Base-by-base conservation (phyloP, 2,888 invertebrate genomes). In the Tortrix viridana region DNA sequence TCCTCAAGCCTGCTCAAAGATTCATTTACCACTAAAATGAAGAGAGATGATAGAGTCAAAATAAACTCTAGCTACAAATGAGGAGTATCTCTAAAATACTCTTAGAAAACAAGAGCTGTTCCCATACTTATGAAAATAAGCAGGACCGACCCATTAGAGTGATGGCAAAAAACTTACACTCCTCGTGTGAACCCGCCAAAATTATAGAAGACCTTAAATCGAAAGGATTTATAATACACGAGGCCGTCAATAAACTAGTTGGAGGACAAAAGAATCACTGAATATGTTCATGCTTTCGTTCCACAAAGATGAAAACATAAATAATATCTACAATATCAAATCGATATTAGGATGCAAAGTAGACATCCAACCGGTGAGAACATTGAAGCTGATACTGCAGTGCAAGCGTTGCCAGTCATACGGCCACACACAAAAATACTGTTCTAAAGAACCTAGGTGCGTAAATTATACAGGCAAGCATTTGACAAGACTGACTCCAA, bases 41-140 rank as follows among this genome's bases (percentile, higher is more conserved):
- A 16, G 18, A n/a, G 16, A n/a, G 16, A 7, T 16, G 16, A 43
- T 7, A 43, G 43, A 3, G 43, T 43, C 16, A 43, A 43, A 16
- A 16, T 43, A 16, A 43, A 43, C 7, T n/a, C 43, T 7, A 5
- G 3, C 3, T 3, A 43, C 12, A 16, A 43, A 16, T n/a, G 16
- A 56, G 47, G 37, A 9, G n/a, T 16, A 56, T 46, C 12, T 16
- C 26, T 14, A 26, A 50, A 7, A 16, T 37, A 4, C 48, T 43
- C 7, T 18, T 22, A 12, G 6, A 32, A 41, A 61, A 58, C 20
- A 62, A 50, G n/a, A 59, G 43, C 43, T 41, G 37, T 5, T 66
- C 62, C 56, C 49, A 62, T 23, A 62, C 56, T 4, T 63, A 66
- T 22, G 66, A 66, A 18, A 66, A 66, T 46, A 64, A 64, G 41